Conservation (phyloP, 2,888 invertebrate genomes). For the Teleogryllus oceanicus region DNA sequence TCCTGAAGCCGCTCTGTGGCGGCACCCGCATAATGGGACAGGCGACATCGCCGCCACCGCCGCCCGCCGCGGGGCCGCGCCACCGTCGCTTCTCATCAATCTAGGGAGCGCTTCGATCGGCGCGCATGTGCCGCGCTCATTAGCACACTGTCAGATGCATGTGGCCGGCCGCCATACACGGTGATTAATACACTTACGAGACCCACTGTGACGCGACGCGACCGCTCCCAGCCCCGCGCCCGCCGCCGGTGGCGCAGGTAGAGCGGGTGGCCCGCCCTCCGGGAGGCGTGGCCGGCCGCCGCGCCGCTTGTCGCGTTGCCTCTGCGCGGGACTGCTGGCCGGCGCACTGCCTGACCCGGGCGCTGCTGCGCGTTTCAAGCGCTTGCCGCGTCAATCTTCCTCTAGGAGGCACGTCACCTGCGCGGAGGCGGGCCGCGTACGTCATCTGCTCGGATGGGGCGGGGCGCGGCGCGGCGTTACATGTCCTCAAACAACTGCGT, state of each 20-base stretch:
- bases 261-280: neutral
- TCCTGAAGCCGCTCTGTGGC: too few relatives aligned
- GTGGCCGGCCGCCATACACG: conserved; percentile 6
- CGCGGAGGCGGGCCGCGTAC: neutral
- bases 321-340: too few relatives aligned
- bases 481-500: too few relatives aligned
- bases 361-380: too few relatives aligned
- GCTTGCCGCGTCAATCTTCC: too few relatives aligned
- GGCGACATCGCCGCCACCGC: too few relatives aligned
- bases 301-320: neutral
- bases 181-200: conserved; percentile 18
- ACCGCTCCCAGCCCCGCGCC: too few relatives aligned
- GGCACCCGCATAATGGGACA: too few relatives aligned
- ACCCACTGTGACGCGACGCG: conserved; percentile 5
- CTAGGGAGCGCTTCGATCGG: neutral
- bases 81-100: conserved; percentile 1
- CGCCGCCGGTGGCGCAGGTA: neutral
- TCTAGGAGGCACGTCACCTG: too few relatives aligned
- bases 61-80: neutral
- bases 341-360: too few relatives aligned
- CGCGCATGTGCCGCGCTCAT: neutral
- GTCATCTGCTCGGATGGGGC: too few relatives aligned
- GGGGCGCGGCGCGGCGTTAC: too few relatives aligned
- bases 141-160: conserved; percentile 18
- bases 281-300: neutral